Evolutionary conservation across 2,113 vertebrate genomes (phyloP).

Genomic region (Zosterops japonicus): DNA sequence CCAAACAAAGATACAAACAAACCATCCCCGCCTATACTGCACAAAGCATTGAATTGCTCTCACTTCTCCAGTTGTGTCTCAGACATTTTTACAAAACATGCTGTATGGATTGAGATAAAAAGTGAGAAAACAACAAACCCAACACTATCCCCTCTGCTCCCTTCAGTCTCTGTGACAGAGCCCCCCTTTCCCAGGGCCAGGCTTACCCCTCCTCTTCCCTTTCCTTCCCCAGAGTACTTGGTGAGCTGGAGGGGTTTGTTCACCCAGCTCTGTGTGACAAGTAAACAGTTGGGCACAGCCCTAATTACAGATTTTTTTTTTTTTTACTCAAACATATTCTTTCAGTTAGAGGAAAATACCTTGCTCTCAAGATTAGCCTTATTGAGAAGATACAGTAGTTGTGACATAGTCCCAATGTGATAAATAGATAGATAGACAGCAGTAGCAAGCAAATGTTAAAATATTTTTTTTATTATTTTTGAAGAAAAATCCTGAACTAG

Average conservation of each 20-base stretch:
- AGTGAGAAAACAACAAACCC: neutral
- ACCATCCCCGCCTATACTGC: neutral
- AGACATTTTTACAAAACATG: neutral
- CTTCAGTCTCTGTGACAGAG: neutral
- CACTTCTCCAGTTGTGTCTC: neutral
- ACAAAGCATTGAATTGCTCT: neutral
- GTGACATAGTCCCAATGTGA: neutral
- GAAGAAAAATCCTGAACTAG: neutral
- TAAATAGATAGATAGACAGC: conserved; percentile 11
- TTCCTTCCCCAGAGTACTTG: neutral
- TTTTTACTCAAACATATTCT: neutral
- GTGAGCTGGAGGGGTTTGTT: conserved; percentile 8
- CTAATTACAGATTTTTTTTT: neutral
- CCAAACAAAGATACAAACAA: neutral
- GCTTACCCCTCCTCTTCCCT: neutral
- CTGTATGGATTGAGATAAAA: neutral
- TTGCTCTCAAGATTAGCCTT: conserved; percentile 5
- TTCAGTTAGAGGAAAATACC: neutral
- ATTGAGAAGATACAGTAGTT: neutral
- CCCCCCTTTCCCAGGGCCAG: neutral
- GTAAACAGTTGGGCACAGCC: neutral
- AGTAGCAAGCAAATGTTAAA: neutral
- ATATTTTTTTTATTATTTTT: neutral
- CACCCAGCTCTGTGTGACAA: neutral
- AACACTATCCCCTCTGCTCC: neutral